Evolutionary conservation across 2,113 vertebrate species (phyloP), one percentile per base, ranked within the genome.

Genomic region (Gymnarchus niloticus): DNA sequence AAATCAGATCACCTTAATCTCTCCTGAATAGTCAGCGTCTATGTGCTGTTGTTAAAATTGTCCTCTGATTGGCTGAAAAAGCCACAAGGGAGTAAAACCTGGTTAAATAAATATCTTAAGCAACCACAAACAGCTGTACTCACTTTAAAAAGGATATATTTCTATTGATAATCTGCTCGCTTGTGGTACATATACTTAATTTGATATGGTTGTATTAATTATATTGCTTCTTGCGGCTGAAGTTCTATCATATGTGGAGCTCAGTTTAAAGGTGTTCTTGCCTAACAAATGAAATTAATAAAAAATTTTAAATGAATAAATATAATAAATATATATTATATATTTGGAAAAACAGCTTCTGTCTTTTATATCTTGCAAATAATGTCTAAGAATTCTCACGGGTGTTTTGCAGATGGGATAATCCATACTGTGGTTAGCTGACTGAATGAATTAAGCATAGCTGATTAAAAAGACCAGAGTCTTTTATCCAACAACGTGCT

Each of bases 161-260:
- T 46, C n/a, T 65, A 86, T 69, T 87, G 85, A 56, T 90, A 78
- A 87, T 84, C 89, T 92, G 90, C 91, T 91, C 76, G 91, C 90
- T 92, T 93, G 90, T 93, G 93, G 94, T 95, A 95, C 94, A 94
- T 92, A 88, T 91, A 92, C 89, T 91, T 92, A 92, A 93, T 89
- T 92, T 91, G 86, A 86, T 89, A 88, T 85, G 86, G 65, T 85
- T 90, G 81, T 89, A 88, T 90, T 90, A 89, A 86, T 91, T 86
- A 89, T 89, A 89, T 85, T 88, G 88, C 78, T 89, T 80, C 86
- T 86, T 59, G 77, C 56, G 78, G 85, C 56, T 48, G 56, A 59
- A 90, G 88, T 83, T 88, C 78, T 51, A 86, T 69, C 48, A 73
- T 87, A 37, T 87, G 84, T 82, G 87, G 87, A 52, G 86, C 25